A percentile compares a stretch with the other conserved stretches of the same genome.
Evolutionary conservation across 2,888 invertebrate species (phyloP).

Genomic region (Marronus borbonicus): DNA sequence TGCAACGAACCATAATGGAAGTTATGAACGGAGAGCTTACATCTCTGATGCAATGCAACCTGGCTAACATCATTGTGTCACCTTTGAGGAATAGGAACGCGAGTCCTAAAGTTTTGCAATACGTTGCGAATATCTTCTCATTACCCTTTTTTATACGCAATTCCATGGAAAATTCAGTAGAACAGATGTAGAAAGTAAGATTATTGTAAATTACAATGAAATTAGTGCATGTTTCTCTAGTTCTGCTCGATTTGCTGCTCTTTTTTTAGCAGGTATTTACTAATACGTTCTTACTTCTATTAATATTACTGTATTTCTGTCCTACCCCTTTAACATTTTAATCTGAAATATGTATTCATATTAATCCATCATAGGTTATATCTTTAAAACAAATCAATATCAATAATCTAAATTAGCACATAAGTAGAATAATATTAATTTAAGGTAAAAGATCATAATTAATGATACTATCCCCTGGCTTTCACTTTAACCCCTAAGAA

Average conservation of each 20-base stretch:
- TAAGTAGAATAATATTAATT: no score
- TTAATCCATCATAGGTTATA: no score
- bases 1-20: constrained; percentile 87
- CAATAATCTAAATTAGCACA: no score
- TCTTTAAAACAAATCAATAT: no score
- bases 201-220: neutral
- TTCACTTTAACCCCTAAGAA: no score
- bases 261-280: neutral
- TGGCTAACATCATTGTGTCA: constrained; percentile 74
- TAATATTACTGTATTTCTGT: no score
- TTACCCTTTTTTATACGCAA: constrained; percentile 76
- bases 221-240: neutral
- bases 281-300: neutral
- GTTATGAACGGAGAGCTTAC: constrained; percentile 85
- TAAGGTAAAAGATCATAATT: no score
- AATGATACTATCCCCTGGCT: no score
- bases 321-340: no score
- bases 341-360: no score
- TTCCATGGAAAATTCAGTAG: constrained; percentile 67
- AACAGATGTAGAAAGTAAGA: constrained; percentile 71
- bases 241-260: neutral
- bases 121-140: constrained; percentile 77
- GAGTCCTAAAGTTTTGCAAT: constrained; percentile 76
- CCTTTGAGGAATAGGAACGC: constrained; percentile 78
- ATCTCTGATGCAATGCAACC: constrained; percentile 80